Evolutionary conservation across 2,113 vertebrate species (phyloP).

Genomic region (Atherinomorus stipes): DNA sequence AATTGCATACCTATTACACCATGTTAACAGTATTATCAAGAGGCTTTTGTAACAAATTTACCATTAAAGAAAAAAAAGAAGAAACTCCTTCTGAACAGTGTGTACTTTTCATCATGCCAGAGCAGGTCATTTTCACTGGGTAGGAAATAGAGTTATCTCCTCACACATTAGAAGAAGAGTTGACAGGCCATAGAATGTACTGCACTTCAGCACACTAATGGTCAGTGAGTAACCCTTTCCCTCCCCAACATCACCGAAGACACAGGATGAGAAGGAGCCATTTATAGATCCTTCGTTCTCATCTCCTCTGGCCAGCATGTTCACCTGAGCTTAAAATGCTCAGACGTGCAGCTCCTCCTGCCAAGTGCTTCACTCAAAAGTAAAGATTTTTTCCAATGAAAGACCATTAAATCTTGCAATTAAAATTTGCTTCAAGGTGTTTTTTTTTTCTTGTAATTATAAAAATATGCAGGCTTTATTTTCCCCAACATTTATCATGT

Average conservation of each 20-base stretch:
- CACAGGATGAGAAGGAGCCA: slow-evolving; percentile 56
- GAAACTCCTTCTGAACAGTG: slow-evolving; percentile 41
- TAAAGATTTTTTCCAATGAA: not conserved
- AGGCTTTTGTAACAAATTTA: slow-evolving; percentile 37
- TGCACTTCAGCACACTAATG: slow-evolving; percentile 77
- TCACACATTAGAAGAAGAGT: slow-evolving; percentile 72
- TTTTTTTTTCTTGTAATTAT: slow-evolving; percentile 27
- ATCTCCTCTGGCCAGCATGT: slow-evolving; percentile 33
- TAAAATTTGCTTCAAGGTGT: slow-evolving; percentile 6
- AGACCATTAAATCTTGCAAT: slow-evolving; percentile 12
- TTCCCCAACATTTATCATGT: slow-evolving; percentile 52
- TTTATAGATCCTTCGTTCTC: slow-evolving; percentile 58
- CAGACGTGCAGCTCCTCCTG: slow-evolving; percentile 3
- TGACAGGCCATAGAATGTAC: slow-evolving; percentile 75
- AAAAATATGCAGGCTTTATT: slow-evolving; percentile 19
- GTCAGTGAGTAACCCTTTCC: slow-evolving; percentile 70
- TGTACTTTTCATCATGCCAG: slow-evolving; percentile 56
- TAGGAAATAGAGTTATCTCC: slow-evolving; percentile 75
- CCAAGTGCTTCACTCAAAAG: slow-evolving; percentile 8
- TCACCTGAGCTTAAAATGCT: slow-evolving; percentile 39
- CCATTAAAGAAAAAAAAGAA: not conserved
- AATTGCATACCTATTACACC: not conserved
- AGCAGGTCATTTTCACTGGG: slow-evolving; percentile 59
- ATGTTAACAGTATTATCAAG: slow-evolving; percentile 24
- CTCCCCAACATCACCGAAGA: slow-evolving; percentile 35